These are phyloP conservation scores for Oreohelix idahoensis DNA, from an alignment of 1,140 invertebrate genomes.

Conservation along the genomic window DNA sequence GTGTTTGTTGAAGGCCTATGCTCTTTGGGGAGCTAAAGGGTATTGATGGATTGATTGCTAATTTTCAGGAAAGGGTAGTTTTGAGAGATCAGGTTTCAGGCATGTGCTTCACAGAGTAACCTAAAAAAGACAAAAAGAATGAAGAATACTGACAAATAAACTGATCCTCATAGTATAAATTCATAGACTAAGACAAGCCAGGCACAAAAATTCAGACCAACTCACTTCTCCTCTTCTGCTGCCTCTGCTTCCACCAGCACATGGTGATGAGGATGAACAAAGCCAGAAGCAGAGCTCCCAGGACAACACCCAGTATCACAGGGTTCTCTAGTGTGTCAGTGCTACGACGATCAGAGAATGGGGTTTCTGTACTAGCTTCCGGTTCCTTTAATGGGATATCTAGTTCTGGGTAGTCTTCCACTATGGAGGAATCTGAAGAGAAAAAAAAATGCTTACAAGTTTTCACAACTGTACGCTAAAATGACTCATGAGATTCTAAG, in stretches of 20 bases:
- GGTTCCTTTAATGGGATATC: background rate
- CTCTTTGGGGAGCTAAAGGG: no score
- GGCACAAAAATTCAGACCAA: background rate
- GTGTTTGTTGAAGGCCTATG: no score
- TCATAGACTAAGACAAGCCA: no score
- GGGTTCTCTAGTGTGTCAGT: constrained; percentile 46
- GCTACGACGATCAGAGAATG: constrained; percentile 1
- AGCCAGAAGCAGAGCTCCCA: constrained; percentile 69
- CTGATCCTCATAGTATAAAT: background rate
- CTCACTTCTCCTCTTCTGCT: constrained; percentile 57
- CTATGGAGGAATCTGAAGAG: background rate
- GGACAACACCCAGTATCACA: constrained; percentile 69
- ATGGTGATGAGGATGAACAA: constrained; percentile 71
- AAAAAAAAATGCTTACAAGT: no score
- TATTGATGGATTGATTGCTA: no score
- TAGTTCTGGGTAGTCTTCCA: constrained; percentile 25
- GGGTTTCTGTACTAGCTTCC: background rate
- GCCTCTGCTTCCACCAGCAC: constrained; percentile 71
- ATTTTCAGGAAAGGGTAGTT: no score
- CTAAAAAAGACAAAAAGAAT: background rate
- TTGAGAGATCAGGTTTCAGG: no score
- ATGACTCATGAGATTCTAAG: no score
- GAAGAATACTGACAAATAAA: no score
- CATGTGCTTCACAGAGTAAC: background rate
- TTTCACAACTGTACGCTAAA: no score